These are phyloP conservation scores for Grus americana DNA, from an alignment of 2,113 vertebrate genomes.

Conservation along the genomic window DNA sequence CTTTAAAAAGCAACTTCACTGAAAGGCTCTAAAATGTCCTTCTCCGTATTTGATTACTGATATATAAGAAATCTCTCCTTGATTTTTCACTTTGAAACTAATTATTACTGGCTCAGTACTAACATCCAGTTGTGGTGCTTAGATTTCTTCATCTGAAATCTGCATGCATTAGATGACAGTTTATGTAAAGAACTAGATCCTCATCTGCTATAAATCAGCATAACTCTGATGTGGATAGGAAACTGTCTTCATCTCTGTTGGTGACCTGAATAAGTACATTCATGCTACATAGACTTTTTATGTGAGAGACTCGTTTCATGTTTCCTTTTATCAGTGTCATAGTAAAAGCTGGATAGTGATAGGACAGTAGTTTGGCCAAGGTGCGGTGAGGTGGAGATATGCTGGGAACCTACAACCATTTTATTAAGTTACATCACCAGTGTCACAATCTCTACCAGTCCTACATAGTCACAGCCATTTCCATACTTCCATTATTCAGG, in stretches of 20 bases:
- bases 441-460: not conserved
- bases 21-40: not conserved
- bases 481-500: not conserved
- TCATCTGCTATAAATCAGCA: not conserved
- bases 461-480: not conserved
- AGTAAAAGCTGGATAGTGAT: not conserved
- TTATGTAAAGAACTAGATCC: not conserved
- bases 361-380: not conserved
- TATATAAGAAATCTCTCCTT: not conserved
- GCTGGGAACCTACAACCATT: not conserved
- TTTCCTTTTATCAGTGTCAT: not conserved
- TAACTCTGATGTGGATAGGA: not conserved
- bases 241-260: not conserved
- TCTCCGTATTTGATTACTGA: not conserved
- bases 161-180: not conserved
- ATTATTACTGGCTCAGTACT: not conserved
- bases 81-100: not conserved
- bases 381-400: not conserved
- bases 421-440: not conserved
- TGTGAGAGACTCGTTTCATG: rapidly evolving
- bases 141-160: not conserved
- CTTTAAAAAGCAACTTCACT: not conserved
- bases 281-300: not conserved
- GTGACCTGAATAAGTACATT: not conserved
- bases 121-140: not conserved